phyloP scores from a whole-genome alignment of 2,888 invertebrate genomes.

The Chalcosyrphus nemorum region DNA sequence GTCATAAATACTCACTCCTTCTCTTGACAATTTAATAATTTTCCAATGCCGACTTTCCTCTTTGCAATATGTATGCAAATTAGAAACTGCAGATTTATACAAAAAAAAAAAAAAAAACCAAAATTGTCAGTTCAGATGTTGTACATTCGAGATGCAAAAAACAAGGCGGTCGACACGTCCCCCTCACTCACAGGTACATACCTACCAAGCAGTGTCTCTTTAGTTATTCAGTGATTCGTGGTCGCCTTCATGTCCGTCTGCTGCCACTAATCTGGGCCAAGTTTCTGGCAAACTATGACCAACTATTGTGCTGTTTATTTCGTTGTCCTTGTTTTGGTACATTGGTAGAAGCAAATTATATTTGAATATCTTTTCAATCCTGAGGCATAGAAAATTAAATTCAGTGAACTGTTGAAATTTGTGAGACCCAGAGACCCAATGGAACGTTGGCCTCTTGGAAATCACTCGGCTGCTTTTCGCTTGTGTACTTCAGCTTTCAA shows the following conservation, averaged over 20 bases:
- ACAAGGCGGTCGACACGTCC: conserved; percentile 31
- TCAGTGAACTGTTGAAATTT: conserved; percentile 2
- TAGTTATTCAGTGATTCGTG: conserved; percentile 8
- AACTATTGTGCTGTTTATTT: conserved; percentile 27
- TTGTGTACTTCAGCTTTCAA: too few species aligned
- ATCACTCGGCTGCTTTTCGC: not conserved
- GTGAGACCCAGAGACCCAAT: not conserved
- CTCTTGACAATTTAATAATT: conserved; percentile 54
- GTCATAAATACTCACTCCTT: not conserved
- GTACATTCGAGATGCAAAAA: conserved; percentile 10
- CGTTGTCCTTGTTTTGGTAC: conserved; percentile 14
- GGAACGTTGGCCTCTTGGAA: not conserved
- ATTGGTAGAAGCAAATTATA: not conserved
- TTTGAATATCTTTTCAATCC: not conserved
- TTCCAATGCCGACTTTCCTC: conserved; percentile 20
- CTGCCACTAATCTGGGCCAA: conserved; percentile 22
- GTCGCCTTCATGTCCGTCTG: conserved; percentile 24
- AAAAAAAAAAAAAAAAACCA: too few species aligned
- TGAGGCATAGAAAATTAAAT: conserved; percentile 9
- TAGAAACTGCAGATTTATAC: conserved; percentile 29
- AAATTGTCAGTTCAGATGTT: conserved; percentile 2
- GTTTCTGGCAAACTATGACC: conserved; percentile 36
- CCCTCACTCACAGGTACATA: conserved; percentile 7
- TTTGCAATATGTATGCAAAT: conserved; percentile 21
- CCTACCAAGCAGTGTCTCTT: too few species aligned